Evolutionary conservation across 64 coral and sea anemone genomes (phyloP), one percentile per base, ranked within the genome.

Genomic region (Stichodactyla mertensii): DNA sequence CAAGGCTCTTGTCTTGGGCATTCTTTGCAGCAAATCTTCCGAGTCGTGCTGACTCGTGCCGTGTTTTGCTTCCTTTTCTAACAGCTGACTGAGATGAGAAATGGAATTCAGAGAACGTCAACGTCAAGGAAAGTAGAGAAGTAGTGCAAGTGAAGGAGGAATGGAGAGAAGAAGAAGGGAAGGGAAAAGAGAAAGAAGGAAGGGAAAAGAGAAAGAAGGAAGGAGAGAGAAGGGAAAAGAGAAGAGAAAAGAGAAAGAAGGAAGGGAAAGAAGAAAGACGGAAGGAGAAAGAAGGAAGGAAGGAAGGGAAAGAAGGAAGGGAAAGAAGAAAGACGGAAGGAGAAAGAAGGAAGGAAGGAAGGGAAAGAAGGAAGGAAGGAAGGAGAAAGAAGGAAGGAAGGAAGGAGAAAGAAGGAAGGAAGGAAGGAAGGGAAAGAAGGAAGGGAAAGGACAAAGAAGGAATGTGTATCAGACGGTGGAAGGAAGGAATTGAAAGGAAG

Each of bases 1-100:
- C 54, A 87, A 85, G 53, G 88, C 86, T 82, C 91, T 97, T 18
- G 94, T 97, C 20, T 88, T 84, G 61, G 94, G 94, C 83, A 85
- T 85, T 36, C 83, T 27, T 24, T 12, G 2, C 2, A 85, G 24
- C 31, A 85, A 51, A 60, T 64, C 83, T 4, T 85, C 55, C n/a
- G 23, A 16, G 54, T 61, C 83, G 27, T 57, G 51, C 26, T 10
- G 12, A 85, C 9, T 7, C 6, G 12, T 64, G 24, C 10, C 13
- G 16, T 19, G 60, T 19, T 85, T 61, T 24, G 83, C 83, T 51
- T 85, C 83, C 45, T 55, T 55, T 52, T 96, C 94, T 28, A 96
- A 15, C 56, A 85, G 83, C 54, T 36, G n/a, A 61, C 60, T 85
- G 83, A 20, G 27, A 60, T 12, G 19, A 36, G 23, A 85, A 85